Conservation (phyloP, 35 echinoderm and acorn worm genomes). For the Eucidaris tribuloides region DNA sequence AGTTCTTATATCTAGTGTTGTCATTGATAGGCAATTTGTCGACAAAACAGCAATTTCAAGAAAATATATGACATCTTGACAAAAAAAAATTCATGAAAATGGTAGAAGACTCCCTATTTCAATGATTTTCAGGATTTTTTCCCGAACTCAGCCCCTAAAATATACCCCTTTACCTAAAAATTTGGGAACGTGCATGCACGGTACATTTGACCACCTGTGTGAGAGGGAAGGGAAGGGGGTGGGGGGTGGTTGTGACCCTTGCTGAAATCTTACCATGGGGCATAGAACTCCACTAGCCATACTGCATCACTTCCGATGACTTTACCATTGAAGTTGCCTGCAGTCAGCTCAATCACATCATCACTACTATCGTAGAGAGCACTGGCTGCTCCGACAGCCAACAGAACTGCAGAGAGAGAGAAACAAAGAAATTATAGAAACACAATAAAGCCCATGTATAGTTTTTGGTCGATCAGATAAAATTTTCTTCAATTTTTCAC, state of each 20-base stretch:
- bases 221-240: background rate
- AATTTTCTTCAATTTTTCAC: too few species aligned
- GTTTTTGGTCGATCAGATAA: too few species aligned
- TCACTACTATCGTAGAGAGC: constrained; percentile 64
- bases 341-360: constrained; percentile 81
- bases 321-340: constrained; percentile 70
- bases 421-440: background rate
- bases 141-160: background rate
- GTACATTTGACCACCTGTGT: background rate
- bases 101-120: too few species aligned
- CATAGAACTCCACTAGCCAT: constrained; percentile 96
- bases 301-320: constrained; percentile 82
- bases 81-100: background rate
- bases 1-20: too few species aligned
- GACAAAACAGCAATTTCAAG: too few species aligned
- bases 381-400: background rate
- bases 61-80: too few species aligned
- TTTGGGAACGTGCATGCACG: background rate
- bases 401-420: background rate
- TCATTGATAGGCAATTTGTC: too few species aligned
- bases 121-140: too few species aligned
- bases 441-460: background rate
- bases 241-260: too few species aligned
- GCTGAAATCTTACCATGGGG: constrained; percentile 80
- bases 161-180: background rate